Conservation (phyloP, 2,888 invertebrate genomes). For the Cataglyphis rosenhaueri region DNA sequence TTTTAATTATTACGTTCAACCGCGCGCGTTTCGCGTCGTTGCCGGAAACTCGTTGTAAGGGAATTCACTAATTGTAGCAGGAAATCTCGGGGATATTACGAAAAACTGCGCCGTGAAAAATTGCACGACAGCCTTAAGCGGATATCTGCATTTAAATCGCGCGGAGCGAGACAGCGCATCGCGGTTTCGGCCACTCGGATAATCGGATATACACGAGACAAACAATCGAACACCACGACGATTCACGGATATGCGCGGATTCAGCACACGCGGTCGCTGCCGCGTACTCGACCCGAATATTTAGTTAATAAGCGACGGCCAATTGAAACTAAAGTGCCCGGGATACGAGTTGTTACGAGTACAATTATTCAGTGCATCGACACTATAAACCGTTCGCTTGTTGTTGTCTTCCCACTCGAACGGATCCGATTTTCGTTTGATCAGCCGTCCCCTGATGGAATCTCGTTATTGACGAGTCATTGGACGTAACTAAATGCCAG, state of each 20-base stretch:
- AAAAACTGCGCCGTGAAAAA: conserved; percentile 17
- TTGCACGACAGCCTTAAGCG: neutral
- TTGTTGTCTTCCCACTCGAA: conserved; percentile 35
- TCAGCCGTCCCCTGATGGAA: conserved; percentile 20
- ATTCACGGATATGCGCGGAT: conserved; percentile 33
- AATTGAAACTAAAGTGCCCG: conserved; percentile 54
- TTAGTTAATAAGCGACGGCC: conserved; percentile 53
- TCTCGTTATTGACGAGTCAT: conserved; percentile 42
- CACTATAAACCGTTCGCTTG: conserved; percentile 17
- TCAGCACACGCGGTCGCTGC: conserved; percentile 33
- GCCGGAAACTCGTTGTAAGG: conserved; percentile 1
- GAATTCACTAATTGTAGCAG: conserved; percentile 19
- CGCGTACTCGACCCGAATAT: conserved; percentile 54
- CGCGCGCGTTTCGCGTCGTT: conserved; percentile 24
- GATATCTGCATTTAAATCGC: conserved; percentile 23
- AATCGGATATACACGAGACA: conserved; percentile 36
- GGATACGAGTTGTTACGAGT: conserved; percentile 46
- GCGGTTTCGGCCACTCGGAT: conserved; percentile 2
- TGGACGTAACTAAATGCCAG: conserved; percentile 25
- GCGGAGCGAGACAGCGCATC: neutral
- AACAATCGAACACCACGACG: conserved; percentile 29
- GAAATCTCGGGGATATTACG: conserved; percentile 22
- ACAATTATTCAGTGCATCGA: conserved; percentile 43
- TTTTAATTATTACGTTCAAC: conserved; percentile 43
- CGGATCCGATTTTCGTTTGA: conserved; percentile 50